Evolutionary conservation across 2,797 vertebrate genomes (phyloP), one percentile per base, ranked within the genome.

Genomic region (Leptoclinus maculatus): DNA sequence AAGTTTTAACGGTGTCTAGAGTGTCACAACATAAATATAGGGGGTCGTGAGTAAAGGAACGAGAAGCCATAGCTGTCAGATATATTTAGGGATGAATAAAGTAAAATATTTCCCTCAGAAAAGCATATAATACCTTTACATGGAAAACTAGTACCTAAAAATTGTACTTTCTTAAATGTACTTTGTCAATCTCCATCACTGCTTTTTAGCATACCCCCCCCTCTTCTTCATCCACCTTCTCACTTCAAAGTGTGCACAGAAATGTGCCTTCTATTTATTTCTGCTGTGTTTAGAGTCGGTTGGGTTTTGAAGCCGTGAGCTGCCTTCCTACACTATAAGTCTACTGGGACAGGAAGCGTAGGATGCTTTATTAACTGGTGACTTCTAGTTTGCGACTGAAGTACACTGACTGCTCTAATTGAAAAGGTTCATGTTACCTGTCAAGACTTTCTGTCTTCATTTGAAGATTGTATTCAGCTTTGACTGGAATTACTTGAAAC

Each of bases 291-390:
- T 70, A 17, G 60, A 72, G 12, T 84, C 63, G 21, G 41, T 49
- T 57, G 19, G 14, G 72, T 71, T 66, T 87, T 29, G 77, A 86
- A 84, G 83, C 59, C 70, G 66, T 17, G 79, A 74, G 85, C 88
- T 82, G 73, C 67, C 82, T 80, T 72, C 64, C 67, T 66, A n/a
- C 69, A 79, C 58, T 34, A 54, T 45, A 29, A 59, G 56, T 85
- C 81, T 76, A 45, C 59, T 2, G 76, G 79, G 70, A 71, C n/a
- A 60, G 13, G 21, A 43, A 29, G 74, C 38, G 29, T 60, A 60
- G 74, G 79, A 56, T 25, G 77, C 49, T 78, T 87, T 90, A 89
- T 90, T 84, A 90, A 85, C 69, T 38, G 67, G 9, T 78, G 79
- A 85, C 66, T 80, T 62, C 41, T 17, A 0, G 58, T 80, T 85